Conservation (phyloP, 2,888 invertebrate species). For the Drosophila ezoana region DNA sequence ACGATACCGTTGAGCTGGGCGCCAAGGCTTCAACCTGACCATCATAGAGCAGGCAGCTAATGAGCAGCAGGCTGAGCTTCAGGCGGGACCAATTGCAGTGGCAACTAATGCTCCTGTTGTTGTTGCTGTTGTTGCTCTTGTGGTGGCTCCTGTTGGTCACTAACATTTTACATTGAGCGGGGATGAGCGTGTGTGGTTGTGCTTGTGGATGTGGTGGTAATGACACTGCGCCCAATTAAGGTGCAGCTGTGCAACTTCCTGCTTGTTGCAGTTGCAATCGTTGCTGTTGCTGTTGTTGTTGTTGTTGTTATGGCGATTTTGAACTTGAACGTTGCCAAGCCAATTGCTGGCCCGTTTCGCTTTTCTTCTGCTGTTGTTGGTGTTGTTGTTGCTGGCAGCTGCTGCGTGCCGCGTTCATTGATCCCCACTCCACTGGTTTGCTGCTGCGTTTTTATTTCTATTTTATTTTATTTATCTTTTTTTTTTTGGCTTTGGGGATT, state of each 20-base stretch:
- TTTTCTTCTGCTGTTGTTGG: conserved; percentile 57
- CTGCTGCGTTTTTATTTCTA: conserved; percentile 25
- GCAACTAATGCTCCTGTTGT: conserved; percentile 50
- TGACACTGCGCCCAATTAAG: conserved; percentile 77
- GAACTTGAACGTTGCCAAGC: conserved; percentile 67
- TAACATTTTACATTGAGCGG: conserved; percentile 85
- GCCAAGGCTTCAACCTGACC: conserved; percentile 16
- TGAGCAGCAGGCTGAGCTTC: conserved; percentile 49
- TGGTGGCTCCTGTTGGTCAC: conserved; percentile 81
- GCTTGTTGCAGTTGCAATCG: conserved; percentile 52
- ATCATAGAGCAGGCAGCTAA: conserved; percentile 49
- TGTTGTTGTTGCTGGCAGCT: conserved; percentile 60
- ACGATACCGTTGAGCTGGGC: conserved; percentile 56
- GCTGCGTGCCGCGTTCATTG: conserved; percentile 79
- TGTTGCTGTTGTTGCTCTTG: conserved; percentile 19
- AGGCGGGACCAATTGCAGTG: conserved; percentile 27
- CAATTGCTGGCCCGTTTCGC: conserved; percentile 57
- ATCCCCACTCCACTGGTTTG: conserved; percentile 61
- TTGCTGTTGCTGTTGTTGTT: conserved; percentile 24
- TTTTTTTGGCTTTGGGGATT: conserved; percentile 62
- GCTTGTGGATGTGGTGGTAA: conserved; percentile 60
- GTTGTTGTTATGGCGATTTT: conserved; percentile 62
- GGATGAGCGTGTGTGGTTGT: conserved; percentile 47
- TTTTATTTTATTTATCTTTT: conserved; percentile 12
- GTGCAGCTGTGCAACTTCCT: conserved; percentile 74